Percentiles rank a stretch among this genome's conserved stretches.
These are phyloP conservation scores for Lithophane socia DNA, from an alignment of 2,888 invertebrate genomes.

Conservation along the genomic window DNA sequence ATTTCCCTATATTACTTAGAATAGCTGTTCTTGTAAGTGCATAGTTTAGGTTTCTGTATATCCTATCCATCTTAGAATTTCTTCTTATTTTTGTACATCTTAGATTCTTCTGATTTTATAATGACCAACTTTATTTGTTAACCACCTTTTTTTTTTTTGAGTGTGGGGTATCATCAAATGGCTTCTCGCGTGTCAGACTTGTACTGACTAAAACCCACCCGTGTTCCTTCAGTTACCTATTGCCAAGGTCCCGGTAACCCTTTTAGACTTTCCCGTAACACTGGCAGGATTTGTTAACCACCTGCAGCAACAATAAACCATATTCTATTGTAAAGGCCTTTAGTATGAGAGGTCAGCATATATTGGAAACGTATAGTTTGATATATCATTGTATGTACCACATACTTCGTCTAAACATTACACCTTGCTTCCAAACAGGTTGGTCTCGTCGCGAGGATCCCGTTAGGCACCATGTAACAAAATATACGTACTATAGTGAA, in stretches of 20 bases:
- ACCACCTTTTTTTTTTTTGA: no score
- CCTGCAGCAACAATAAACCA: neutral
- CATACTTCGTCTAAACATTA: conserved; percentile 54
- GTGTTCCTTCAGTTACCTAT: no score
- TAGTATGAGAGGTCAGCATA: neutral
- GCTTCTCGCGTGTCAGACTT: no score
- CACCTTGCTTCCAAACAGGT: conserved; percentile 61
- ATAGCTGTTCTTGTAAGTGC: neutral
- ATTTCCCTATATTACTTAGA: neutral
- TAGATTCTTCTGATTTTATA: no score
- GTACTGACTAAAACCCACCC: no score
- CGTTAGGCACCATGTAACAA: conserved; percentile 62
- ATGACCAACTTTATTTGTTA: neutral
- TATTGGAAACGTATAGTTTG: neutral
- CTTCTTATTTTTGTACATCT: neutral
- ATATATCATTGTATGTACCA: conserved; percentile 1
- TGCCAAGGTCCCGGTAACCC: no score
- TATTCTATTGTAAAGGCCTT: neutral
- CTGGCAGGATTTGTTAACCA: no score
- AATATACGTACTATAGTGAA: conserved; percentile 54
- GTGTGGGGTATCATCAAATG: no score
- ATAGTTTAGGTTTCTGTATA: neutral
- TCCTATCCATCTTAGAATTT: no score
- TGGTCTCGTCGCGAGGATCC: conserved; percentile 44
- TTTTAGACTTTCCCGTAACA: no score